Evolutionary conservation across 2,888 invertebrate genomes (phyloP).

Genomic region (Ephialtes manifestator): DNA sequence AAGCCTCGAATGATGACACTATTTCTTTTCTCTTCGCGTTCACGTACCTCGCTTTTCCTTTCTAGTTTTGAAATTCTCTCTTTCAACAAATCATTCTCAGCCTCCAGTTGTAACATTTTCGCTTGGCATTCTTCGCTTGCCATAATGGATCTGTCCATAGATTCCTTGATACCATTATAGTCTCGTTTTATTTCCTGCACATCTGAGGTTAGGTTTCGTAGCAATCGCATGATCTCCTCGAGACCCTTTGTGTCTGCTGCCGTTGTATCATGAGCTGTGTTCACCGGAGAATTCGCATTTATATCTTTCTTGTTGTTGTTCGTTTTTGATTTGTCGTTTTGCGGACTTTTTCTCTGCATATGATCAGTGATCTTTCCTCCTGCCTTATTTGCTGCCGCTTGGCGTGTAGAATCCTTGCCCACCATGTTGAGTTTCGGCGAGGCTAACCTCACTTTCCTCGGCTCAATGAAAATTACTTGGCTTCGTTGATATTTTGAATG

Average conservation of each 20-base stretch:
- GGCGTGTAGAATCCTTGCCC: neutral
- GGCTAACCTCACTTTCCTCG: neutral
- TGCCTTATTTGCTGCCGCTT: neutral
- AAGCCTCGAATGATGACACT: neutral
- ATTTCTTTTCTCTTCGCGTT: neutral
- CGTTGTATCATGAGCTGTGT: neutral
- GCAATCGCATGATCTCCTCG: neutral
- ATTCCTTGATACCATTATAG: neutral
- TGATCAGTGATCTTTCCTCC: too few relatives aligned
- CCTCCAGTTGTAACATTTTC: neutral
- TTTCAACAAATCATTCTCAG: neutral
- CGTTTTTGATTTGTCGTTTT: neutral
- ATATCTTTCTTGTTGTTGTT: neutral
- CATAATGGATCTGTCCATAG: neutral
- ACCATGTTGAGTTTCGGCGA: neutral
- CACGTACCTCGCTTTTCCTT: neutral
- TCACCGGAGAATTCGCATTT: neutral
- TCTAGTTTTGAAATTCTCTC: neutral
- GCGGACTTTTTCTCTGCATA: too few relatives aligned
- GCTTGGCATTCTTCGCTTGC: neutral
- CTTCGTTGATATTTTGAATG: too few relatives aligned
- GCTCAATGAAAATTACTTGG: too few relatives aligned
- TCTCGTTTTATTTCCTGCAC: neutral
- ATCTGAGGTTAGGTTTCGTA: neutral
- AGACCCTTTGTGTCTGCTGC: neutral